Evolutionary conservation across 2,888 invertebrate genomes (phyloP).

Genomic region (Apamea crenata): DNA sequence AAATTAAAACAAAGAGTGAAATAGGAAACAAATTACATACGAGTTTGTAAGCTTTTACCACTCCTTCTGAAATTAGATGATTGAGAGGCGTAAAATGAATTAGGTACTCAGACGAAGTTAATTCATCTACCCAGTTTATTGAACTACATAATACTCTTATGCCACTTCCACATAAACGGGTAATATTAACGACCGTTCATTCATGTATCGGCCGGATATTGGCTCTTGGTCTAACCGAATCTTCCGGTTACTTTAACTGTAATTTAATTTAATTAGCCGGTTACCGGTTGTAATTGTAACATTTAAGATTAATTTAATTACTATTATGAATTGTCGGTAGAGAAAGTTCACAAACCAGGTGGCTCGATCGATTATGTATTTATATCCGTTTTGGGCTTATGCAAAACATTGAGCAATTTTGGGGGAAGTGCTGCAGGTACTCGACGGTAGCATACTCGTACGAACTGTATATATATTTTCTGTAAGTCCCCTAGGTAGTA

Average conservation of each 20-base stretch:
- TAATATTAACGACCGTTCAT: constrained; percentile 37
- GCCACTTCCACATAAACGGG: constrained; percentile 43
- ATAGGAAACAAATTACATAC: not conserved
- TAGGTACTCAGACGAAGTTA: not conserved
- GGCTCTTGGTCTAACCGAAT: constrained; percentile 51
- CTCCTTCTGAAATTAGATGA: not conserved
- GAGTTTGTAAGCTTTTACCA: not conserved
- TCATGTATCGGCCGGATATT: constrained; percentile 62
- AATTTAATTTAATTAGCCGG: constrained; percentile 54
- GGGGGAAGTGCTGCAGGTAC: not conserved
- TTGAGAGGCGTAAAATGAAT: not conserved
- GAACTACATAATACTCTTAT: constrained; percentile 33
- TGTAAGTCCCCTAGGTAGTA: not conserved
- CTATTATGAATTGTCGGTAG: constrained; percentile 17
- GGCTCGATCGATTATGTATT: constrained; percentile 17
- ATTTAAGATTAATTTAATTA: constrained; percentile 49
- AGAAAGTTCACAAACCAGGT: constrained; percentile 34
- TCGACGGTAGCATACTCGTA: not conserved
- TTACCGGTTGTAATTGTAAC: constrained; percentile 46
- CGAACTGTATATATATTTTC: not conserved
- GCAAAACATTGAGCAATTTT: not conserved
- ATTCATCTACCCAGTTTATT: constrained; percentile 36
- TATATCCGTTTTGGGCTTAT: constrained; percentile 23
- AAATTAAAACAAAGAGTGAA: too few species aligned
- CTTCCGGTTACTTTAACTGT: constrained; percentile 63